Evolutionary conservation across 2,113 vertebrate genomes (phyloP).

Genomic region (Pseudolaguvia tuberculata): DNA sequence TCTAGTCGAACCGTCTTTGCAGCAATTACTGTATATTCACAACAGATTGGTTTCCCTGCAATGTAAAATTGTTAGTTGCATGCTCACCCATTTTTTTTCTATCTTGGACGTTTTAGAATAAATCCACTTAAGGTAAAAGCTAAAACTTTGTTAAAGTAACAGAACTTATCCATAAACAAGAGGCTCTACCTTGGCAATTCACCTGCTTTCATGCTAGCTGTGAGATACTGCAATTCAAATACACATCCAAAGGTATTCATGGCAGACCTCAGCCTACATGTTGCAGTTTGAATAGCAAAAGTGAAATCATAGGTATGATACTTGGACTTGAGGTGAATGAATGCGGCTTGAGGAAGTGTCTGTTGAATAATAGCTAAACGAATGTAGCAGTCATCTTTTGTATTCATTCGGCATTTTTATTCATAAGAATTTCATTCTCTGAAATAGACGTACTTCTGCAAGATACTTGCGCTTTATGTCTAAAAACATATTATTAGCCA

Average conservation of each 20-base stretch:
- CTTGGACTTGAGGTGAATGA: background rate
- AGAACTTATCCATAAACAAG: background rate
- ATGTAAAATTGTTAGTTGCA: no score
- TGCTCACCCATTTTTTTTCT: no score
- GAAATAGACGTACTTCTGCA: no score
- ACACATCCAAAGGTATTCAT: background rate
- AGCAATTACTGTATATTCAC: no score
- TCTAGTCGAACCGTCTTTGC: no score
- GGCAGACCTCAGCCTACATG: background rate
- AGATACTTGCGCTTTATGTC: background rate
- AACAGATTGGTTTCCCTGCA: no score
- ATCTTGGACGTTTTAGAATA: background rate
- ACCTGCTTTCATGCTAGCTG: background rate
- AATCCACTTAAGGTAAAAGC: background rate
- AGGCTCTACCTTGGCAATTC: background rate
- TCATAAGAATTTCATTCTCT: no score
- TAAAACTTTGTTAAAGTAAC: background rate
- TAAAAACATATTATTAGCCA: background rate
- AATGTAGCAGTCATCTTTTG: background rate
- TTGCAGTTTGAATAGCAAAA: background rate
- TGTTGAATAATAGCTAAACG: background rate
- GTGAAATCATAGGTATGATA: background rate
- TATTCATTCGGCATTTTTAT: background rate
- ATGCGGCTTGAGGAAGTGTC: background rate
- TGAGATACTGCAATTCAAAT: slow-evolving; percentile 1